These are phyloP conservation scores for Lathronympha strigana DNA, from an alignment of 2,888 invertebrate species.

Conservation along the genomic window DNA sequence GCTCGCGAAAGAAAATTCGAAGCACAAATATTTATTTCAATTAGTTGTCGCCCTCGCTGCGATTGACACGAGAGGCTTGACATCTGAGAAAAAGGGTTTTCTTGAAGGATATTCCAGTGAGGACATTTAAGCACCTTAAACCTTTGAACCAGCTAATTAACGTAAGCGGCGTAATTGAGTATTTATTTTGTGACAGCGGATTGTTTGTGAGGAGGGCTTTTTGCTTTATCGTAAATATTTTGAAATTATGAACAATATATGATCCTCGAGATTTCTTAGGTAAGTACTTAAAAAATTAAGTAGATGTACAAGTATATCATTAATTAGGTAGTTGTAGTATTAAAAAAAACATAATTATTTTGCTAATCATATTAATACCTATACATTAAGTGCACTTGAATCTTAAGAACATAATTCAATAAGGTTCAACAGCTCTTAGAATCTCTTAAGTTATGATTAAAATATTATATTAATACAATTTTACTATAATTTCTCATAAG, in stretches of 20 bases:
- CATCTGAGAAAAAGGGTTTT: slow-evolving; percentile 76
- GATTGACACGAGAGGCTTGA: slow-evolving; percentile 77
- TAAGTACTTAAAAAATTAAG: background rate
- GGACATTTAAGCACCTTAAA: slow-evolving; percentile 60
- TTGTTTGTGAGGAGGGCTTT: slow-evolving; percentile 33
- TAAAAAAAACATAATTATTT: background rate
- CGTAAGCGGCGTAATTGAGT: slow-evolving; percentile 62
- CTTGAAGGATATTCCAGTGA: slow-evolving; percentile 65
- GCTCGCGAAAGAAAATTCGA: slow-evolving; percentile 65
- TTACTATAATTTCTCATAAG: background rate
- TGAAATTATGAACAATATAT: slow-evolving; percentile 1
- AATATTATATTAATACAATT: background rate
- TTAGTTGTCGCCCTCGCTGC: slow-evolving; percentile 66
- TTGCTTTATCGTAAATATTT: slow-evolving; percentile 29
- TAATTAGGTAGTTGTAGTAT: no score
- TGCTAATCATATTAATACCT: background rate
- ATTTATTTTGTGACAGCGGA: slow-evolving; percentile 49
- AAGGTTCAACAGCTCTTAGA: background rate
- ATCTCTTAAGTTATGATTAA: slow-evolving; percentile 1
- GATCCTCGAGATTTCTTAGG: background rate
- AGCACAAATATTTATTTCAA: slow-evolving; percentile 79
- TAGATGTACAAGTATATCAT: no score
- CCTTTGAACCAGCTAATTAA: slow-evolving; percentile 71
- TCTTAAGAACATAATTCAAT: background rate
- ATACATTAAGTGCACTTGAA: background rate